A percentile compares a stretch with the other conserved stretches of the same genome.
Evolutionary conservation across 2,888 invertebrate genomes (phyloP).

Genomic region (Diaprepes abbreviatus): DNA sequence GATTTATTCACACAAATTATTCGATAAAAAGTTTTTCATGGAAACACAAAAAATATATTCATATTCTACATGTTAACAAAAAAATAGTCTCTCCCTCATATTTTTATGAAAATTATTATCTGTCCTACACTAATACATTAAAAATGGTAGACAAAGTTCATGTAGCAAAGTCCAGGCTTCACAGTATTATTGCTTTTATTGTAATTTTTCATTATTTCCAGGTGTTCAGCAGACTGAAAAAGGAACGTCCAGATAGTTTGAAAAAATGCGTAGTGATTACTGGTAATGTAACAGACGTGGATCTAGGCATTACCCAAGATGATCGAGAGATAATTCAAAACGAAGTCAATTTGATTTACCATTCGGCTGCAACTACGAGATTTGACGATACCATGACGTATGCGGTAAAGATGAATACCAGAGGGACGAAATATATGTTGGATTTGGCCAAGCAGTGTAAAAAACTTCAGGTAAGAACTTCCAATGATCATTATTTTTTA

Average conservation of each 20-base stretch:
- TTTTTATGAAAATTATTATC: too few species aligned
- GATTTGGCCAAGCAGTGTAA: constrained; percentile 60
- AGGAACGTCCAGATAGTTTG: constrained; percentile 70
- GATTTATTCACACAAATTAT: too few species aligned
- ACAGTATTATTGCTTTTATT: too few species aligned
- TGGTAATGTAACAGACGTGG: constrained; percentile 69
- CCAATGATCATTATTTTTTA: too few species aligned
- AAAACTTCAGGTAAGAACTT: constrained; percentile 65
- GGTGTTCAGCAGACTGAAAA: constrained; percentile 82
- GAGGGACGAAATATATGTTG: constrained; percentile 62
- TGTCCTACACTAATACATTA: too few species aligned
- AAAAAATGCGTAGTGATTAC: constrained; percentile 71
- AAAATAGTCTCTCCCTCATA: too few species aligned
- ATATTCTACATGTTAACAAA: too few species aligned
- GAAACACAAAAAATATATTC: too few species aligned
- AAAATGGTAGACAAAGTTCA: too few species aligned
- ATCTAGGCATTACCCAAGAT: constrained; percentile 67
- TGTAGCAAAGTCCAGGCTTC: too few species aligned
- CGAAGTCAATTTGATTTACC: constrained; percentile 75
- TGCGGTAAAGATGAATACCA: constrained; percentile 76
- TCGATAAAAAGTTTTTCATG: too few species aligned
- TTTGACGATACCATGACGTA: constrained; percentile 77
- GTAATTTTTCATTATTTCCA: constrained; percentile 66
- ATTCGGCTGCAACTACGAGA: constrained; percentile 81
- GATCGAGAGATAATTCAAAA: constrained; percentile 68